Percentiles rank a stretch among this genome's conserved stretches.
Evolutionary conservation across 1,140 invertebrate species (phyloP).

Genomic region (Megalonaias nervosa): DNA sequence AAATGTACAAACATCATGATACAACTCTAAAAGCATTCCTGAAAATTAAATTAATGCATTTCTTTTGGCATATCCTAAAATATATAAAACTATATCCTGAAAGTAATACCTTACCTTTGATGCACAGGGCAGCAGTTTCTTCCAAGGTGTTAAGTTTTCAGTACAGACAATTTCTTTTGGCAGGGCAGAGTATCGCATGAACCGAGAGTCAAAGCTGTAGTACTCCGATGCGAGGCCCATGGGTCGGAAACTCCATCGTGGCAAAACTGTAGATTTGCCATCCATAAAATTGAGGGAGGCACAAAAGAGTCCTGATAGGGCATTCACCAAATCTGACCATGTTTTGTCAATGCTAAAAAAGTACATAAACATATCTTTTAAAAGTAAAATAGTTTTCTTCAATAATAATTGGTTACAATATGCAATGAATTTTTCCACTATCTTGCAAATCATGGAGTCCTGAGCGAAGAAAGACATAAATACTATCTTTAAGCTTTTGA

Average conservation of each 20-base stretch:
- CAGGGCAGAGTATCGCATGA: conserved; percentile 86
- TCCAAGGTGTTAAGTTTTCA: conserved; percentile 99
- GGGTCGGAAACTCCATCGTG: conserved; percentile 87
- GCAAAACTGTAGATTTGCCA: conserved; percentile 87
- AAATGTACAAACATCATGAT: too few relatives aligned
- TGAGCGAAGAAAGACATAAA: too few relatives aligned
- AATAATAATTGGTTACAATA: too few relatives aligned
- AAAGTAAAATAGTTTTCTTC: neutral
- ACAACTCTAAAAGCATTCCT: too few relatives aligned
- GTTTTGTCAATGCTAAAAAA: conserved; percentile 79
- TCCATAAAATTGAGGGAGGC: conserved; percentile 97
- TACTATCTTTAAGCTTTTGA: too few relatives aligned
- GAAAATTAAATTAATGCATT: too few relatives aligned
- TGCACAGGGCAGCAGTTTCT: conserved; percentile 93
- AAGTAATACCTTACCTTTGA: conserved; percentile 54
- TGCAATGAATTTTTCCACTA: too few relatives aligned
- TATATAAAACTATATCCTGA: too few relatives aligned
- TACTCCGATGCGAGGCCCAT: conserved; percentile 76
- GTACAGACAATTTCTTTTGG: conserved; percentile 98
- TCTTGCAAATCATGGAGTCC: too few relatives aligned
- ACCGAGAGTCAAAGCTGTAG: conserved; percentile 55
- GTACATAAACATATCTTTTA: conserved; percentile 3
- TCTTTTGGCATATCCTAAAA: too few relatives aligned
- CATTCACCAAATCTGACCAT: conserved; percentile 91
- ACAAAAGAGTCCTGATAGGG: conserved; percentile 94